phyloP scores from a whole-genome alignment of 2,113 vertebrate species.

The Chascanopsetta lugubris region DNA sequence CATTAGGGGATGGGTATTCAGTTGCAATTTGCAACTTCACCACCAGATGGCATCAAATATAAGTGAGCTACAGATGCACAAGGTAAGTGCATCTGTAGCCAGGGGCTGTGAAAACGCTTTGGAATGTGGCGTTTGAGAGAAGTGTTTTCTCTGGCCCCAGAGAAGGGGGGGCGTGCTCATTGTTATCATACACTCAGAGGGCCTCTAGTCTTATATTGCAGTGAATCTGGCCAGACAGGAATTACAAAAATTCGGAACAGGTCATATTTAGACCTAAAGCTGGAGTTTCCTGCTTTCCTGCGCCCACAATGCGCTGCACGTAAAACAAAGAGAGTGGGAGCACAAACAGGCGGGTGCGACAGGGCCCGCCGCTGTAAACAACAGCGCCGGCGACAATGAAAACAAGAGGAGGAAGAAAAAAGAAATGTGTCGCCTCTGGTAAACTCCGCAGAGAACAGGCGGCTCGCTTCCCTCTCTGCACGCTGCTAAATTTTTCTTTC shows the following conservation, averaged over 20 bases:
- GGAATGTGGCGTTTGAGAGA: no score
- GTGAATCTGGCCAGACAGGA: conserved; percentile 19
- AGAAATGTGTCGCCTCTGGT: conserved; percentile 36
- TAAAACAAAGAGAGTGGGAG: neutral
- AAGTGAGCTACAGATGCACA: no score
- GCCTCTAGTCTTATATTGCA: no score
- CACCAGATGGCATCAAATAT: no score
- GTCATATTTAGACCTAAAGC: neutral
- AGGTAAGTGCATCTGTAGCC: no score
- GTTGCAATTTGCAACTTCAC: no score
- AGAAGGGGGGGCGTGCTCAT: neutral
- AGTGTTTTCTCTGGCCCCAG: conserved; percentile 1
- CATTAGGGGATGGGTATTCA: no score
- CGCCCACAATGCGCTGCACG: neutral
- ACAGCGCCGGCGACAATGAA: conserved; percentile 35
- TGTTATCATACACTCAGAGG: no score
- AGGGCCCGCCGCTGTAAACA: conserved; percentile 36
- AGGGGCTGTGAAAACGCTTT: no score
- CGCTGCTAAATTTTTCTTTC: conserved; percentile 37
- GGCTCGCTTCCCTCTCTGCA: conserved; percentile 13
- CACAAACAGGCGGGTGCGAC: neutral
- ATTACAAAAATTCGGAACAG: neutral
- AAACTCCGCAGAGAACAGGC: conserved; percentile 36
- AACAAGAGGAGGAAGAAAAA: no score
- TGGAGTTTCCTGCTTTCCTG: no score